Conservation (phyloP, 2,797 vertebrate genomes). For the Thaleichthys pacificus region DNA sequence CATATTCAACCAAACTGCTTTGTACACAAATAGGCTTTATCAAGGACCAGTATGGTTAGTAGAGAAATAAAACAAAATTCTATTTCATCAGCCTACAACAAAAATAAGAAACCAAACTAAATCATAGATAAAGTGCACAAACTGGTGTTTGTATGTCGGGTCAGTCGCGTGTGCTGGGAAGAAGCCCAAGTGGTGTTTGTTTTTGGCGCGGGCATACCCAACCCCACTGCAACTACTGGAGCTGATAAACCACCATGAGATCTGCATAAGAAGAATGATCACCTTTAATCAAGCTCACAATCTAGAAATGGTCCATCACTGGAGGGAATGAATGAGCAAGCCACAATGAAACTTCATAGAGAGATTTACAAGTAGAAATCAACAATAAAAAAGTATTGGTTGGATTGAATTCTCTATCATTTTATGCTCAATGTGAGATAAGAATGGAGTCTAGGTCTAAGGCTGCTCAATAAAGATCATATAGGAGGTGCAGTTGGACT, state of each 20-base stretch:
- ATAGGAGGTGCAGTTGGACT: not conserved
- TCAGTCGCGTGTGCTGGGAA: not conserved
- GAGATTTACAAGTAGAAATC: slow-evolving; percentile 32
- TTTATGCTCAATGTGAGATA: slow-evolving; percentile 24
- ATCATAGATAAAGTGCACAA: slow-evolving; percentile 28
- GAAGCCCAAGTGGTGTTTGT: slow-evolving; percentile 6
- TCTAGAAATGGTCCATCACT: slow-evolving; percentile 25
- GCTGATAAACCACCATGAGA: slow-evolving; percentile 17
- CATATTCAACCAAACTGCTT: slow-evolving; percentile 25
- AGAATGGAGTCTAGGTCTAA: slow-evolving; percentile 9
- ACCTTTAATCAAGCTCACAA: slow-evolving; percentile 29
- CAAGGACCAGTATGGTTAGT: slow-evolving; percentile 50
- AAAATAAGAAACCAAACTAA: slow-evolving; percentile 30
- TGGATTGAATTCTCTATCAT: slow-evolving; percentile 21
- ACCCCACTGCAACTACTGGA: not conserved
- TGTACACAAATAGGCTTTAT: slow-evolving; percentile 48
- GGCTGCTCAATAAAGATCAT: not conserved
- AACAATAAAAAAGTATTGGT: slow-evolving; percentile 26
- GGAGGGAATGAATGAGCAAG: slow-evolving; percentile 15
- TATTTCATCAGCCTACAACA: slow-evolving; percentile 41
- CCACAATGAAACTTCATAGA: slow-evolving; percentile 18
- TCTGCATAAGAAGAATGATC: slow-evolving; percentile 25
- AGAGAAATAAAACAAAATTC: slow-evolving; percentile 46
- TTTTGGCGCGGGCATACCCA: not conserved
- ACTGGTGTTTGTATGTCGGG: slow-evolving; percentile 16